Evolutionary conservation across 2,888 invertebrate species (phyloP).

Genomic region (Dione juno): DNA sequence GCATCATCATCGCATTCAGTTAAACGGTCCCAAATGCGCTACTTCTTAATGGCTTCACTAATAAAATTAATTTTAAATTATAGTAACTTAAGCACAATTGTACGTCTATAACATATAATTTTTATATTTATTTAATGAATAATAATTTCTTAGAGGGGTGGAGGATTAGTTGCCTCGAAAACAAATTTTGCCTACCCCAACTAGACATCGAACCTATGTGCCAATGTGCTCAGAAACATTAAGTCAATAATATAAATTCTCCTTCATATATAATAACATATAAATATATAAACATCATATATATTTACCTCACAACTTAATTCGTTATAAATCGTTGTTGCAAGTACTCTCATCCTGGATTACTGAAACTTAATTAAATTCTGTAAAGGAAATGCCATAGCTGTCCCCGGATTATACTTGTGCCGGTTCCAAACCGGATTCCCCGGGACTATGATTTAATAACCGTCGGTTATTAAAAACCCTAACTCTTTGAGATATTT

Average conservation of each 20-base stretch:
- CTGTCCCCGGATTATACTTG: slow-evolving; percentile 28
- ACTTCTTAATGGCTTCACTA: no score
- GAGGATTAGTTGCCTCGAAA: no score
- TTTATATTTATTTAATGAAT: no score
- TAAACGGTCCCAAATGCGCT: no score
- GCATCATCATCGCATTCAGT: no score
- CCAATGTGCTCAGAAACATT: no score
- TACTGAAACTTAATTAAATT: slow-evolving; percentile 36
- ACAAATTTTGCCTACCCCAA: no score
- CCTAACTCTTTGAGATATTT: slow-evolving; percentile 24
- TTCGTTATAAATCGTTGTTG: slow-evolving; percentile 15
- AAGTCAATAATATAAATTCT: neutral
- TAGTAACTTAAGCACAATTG: no score
- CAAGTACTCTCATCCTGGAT: slow-evolving; percentile 30
- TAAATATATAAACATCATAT: neutral
- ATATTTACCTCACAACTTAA: slow-evolving; percentile 2
- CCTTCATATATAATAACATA: neutral
- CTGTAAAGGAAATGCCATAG: slow-evolving; percentile 37
- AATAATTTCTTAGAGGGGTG: no score
- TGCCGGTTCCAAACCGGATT: slow-evolving; percentile 3
- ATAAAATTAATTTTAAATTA: no score
- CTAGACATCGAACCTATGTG: no score
- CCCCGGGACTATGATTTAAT: slow-evolving; percentile 31
- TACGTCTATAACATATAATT: no score
- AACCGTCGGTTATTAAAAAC: slow-evolving; percentile 32